Base-by-base conservation (phyloP, 2,113 vertebrate species). In the Phocoena sinus region DNA sequence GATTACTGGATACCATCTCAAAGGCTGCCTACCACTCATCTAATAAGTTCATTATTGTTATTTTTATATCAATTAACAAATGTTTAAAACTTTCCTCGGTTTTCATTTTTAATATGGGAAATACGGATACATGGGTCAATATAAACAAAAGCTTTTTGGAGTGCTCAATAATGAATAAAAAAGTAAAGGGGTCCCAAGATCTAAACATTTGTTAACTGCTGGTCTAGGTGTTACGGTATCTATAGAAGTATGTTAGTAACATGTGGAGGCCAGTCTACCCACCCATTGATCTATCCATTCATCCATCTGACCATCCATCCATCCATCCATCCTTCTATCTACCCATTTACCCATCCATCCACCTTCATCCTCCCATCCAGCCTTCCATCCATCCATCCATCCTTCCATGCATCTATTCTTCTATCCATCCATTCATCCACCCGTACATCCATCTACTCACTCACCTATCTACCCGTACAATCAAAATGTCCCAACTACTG, bases 101-200 rank as follows among this genome's bases (percentile, higher is more conserved):
- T 96, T 85, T 97, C 33, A 88, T 67, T 71, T 89, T 87, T 92
- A 89, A 17, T 58, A 18, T 70, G 53, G 70, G 41, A 92, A 93
- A 89, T 68, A 79, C 21, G 79, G 56, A 81, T 53, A 63, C 38
- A 53, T 65, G 44, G 50, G 12, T 58, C 25, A n/a, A 44, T 82
- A 60, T 74, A 68, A 47, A 47, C 44, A 50, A 85, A 73, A 81
- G 36, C 21, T 38, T 92, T 91, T 76, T 85, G 65, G 36, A 36
- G 47, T 91, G 71, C 62, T 93, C 62, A 53, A 38, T 58, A 89
- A 80, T 81, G 41, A 91, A 70, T 81, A 47, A 92, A 74, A 94
- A 62, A 36, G 33, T 84, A 80, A 85, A 93, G 15, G 44, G 15
- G 21, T 74, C 62, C 71, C 20, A 88, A 65, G 41, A 58, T 56